A percentile compares a stretch with the other conserved stretches of the same genome.
Evolutionary conservation across 1,140 invertebrate species (phyloP).

Genomic region (Halesus radiatus): DNA sequence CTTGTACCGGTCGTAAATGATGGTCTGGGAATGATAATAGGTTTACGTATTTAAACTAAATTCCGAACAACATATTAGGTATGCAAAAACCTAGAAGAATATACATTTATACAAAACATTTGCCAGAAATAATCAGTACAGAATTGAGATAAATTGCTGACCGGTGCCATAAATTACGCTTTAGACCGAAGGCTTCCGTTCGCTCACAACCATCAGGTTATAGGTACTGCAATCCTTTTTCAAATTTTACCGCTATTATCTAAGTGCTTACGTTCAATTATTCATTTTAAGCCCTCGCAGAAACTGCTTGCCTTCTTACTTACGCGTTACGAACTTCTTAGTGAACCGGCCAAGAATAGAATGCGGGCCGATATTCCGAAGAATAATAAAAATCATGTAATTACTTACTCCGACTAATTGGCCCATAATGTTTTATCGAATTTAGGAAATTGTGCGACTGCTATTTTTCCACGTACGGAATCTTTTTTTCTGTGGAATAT

Average conservation of each 20-base stretch:
- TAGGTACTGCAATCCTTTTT: conserved; percentile 44
- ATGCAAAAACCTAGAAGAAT: conserved; percentile 15
- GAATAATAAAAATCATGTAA: no score
- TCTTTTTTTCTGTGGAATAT: no score
- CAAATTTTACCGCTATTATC: conserved; percentile 49
- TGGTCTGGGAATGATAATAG: not conserved
- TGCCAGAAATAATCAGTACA: conserved; percentile 46
- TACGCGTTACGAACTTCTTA: no score
- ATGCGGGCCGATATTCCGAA: no score
- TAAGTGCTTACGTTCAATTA: conserved; percentile 50
- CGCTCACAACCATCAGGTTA: conserved; percentile 23
- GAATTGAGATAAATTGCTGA: conserved; percentile 52
- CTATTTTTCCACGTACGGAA: no score
- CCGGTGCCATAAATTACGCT: conserved; percentile 44
- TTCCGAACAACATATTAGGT: conserved; percentile 15
- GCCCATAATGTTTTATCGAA: no score
- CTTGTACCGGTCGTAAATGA: not conserved
- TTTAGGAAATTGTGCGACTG: no score
- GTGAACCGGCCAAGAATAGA: no score
- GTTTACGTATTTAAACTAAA: no score
- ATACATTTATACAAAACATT: conserved; percentile 6
- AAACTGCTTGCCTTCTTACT: not conserved
- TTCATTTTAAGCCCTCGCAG: conserved; percentile 34
- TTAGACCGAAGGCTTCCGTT: conserved; percentile 29
- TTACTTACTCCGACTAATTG: no score